phyloP scores from a whole-genome alignment of 2,888 invertebrate species.

The Ligdia adustata region DNA sequence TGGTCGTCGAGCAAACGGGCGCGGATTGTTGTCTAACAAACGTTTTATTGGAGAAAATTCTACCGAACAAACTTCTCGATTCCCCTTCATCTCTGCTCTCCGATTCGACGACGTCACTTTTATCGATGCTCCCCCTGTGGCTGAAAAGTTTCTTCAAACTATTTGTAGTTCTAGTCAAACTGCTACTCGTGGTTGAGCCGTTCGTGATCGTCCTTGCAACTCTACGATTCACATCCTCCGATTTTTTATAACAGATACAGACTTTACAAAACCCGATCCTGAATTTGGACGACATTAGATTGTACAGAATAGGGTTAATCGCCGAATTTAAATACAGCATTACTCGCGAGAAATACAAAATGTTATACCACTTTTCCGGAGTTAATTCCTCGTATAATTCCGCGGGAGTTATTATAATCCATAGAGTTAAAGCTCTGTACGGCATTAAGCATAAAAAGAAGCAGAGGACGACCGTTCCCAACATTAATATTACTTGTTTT shows the following conservation, averaged over 20 bases:
- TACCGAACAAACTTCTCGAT: slow-evolving; percentile 56
- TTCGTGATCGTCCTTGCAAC: slow-evolving; percentile 82
- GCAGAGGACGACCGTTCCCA: slow-evolving; percentile 93
- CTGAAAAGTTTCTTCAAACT: slow-evolving; percentile 80
- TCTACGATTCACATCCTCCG: slow-evolving; percentile 69
- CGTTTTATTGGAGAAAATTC: slow-evolving; percentile 63
- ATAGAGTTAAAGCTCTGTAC: slow-evolving; percentile 91
- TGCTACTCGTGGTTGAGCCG: slow-evolving; percentile 84
- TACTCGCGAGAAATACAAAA: slow-evolving; percentile 92
- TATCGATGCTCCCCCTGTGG: slow-evolving; percentile 73
- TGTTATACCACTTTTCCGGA: slow-evolving; percentile 90
- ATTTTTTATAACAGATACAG: slow-evolving; percentile 83
- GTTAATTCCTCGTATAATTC: slow-evolving; percentile 88
- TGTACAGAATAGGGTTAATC: slow-evolving; percentile 95
- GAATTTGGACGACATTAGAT: slow-evolving; percentile 96
- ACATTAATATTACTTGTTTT: slow-evolving; percentile 93
- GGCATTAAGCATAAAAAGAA: slow-evolving; percentile 96
- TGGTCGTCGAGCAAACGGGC: slow-evolving; percentile 62
- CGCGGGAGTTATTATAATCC: slow-evolving; percentile 91
- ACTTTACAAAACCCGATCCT: slow-evolving; percentile 90
- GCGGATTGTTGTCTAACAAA: slow-evolving; percentile 75
- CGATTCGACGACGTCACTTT: slow-evolving; percentile 59
- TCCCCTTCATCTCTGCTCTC: slow-evolving; percentile 60
- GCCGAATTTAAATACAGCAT: slow-evolving; percentile 96
- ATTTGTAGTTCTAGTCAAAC: slow-evolving; percentile 85